Conservation (phyloP, 2,888 invertebrate genomes). For the Ecdyonurus torrentis region DNA sequence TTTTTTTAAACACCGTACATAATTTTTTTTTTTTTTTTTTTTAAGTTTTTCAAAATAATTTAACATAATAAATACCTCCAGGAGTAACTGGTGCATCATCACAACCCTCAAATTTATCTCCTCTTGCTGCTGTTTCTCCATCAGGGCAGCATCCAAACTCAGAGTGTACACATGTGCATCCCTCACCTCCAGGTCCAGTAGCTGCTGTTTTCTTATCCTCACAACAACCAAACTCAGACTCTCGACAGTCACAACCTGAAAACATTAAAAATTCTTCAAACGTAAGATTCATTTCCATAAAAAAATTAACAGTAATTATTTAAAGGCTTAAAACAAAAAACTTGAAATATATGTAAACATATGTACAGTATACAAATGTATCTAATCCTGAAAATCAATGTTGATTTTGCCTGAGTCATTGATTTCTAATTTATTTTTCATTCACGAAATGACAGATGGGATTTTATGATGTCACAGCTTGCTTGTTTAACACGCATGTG, state of each 20-base stretch:
- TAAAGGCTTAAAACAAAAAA: too few relatives aligned
- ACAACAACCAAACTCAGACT: constrained; percentile 67
- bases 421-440: too few relatives aligned
- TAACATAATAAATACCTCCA: constrained; percentile 33
- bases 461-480: too few relatives aligned
- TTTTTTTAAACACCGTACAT: not conserved
- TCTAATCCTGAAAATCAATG: too few relatives aligned
- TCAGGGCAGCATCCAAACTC: constrained; percentile 77
- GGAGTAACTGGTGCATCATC: constrained; percentile 46
- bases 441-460: too few relatives aligned
- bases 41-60: not conserved
- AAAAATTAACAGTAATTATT: too few relatives aligned
- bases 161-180: constrained; percentile 66
- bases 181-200: constrained; percentile 51
- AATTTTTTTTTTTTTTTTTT: constrained; percentile 5
- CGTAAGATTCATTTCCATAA: too few relatives aligned
- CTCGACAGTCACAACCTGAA: constrained; percentile 63
- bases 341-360: too few relatives aligned
- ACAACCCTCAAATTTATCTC: constrained; percentile 74
- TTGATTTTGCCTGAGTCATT: too few relatives aligned
- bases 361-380: too few relatives aligned
- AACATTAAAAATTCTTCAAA: too few relatives aligned
- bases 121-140: constrained; percentile 57
- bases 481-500: too few relatives aligned
- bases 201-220: constrained; percentile 68